A percentile compares a stretch with the other conserved stretches of the same genome.
Evolutionary conservation across 2,113 vertebrate genomes (phyloP).

Genomic region (Atrichornis clamosus): DNA sequence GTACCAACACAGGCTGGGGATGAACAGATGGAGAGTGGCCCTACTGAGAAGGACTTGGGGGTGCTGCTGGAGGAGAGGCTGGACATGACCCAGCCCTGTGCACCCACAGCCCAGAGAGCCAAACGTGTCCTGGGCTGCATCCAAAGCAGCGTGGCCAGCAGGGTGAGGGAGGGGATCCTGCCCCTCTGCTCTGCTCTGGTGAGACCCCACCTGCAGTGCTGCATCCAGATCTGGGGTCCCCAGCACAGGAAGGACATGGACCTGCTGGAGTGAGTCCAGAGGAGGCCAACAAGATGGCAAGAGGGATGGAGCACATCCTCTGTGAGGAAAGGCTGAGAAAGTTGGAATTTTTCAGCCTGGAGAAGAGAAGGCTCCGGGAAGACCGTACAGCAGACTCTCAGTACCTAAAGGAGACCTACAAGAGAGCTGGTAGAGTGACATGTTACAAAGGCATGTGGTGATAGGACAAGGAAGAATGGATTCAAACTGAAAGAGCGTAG

Average conservation of each 20-base stretch:
- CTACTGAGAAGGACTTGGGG: background rate
- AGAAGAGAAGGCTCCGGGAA: background rate
- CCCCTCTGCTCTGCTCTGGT: background rate
- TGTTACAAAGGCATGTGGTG: background rate
- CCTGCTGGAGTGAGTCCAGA: rapidly evolving
- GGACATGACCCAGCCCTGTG: background rate
- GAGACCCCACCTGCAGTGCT: background rate
- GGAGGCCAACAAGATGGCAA: background rate
- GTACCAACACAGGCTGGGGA: background rate
- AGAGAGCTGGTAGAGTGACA: background rate
- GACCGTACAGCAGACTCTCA: background rate
- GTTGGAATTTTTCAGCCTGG: background rate
- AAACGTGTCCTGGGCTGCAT: background rate
- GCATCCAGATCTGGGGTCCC: background rate
- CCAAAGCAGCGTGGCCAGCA: background rate
- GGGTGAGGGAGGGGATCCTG: background rate
- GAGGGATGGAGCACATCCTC: background rate
- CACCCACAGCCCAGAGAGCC: background rate
- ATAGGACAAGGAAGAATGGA: background rate
- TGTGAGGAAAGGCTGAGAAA: background rate
- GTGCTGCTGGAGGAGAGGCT: background rate
- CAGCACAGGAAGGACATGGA: background rate
- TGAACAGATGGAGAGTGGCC: background rate
- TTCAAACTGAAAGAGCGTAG: background rate
- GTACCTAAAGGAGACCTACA: rapidly evolving